Conservation (phyloP, 2,113 vertebrate species). For the Lagenorhynchus albirostris region DNA sequence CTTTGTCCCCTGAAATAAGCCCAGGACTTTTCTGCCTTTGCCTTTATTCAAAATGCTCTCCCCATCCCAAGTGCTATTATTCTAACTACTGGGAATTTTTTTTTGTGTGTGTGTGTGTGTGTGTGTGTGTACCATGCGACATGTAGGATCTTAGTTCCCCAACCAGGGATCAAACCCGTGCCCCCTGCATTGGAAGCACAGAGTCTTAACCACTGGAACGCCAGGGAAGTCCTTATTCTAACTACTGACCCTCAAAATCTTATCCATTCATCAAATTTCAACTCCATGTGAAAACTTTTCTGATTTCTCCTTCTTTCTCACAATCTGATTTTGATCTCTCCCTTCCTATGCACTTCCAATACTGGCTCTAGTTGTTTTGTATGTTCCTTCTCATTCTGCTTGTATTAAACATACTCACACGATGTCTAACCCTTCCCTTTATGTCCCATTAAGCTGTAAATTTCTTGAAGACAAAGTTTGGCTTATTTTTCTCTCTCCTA, state of each 20-base stretch:
- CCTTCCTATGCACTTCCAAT: background rate
- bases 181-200: background rate
- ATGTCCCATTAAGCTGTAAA: background rate
- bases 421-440: background rate
- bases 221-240: background rate
- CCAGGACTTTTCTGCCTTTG: background rate
- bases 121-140: too few relatives aligned
- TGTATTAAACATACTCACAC: background rate
- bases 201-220: background rate
- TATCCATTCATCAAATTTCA: background rate
- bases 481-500: background rate
- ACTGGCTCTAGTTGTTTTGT: background rate
- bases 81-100: background rate
- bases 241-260: background rate
- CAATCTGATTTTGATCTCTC: background rate
- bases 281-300: background rate
- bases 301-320: background rate
- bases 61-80: background rate
- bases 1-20: background rate
- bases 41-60: background rate
- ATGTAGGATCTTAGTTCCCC: background rate
- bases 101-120: too few relatives aligned
- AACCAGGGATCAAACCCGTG: background rate
- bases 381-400: background rate
- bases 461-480: conserved; percentile 3